Evolutionary conservation across 2,113 vertebrate species (phyloP).

Genomic region (Toxotes chatareus): DNA sequence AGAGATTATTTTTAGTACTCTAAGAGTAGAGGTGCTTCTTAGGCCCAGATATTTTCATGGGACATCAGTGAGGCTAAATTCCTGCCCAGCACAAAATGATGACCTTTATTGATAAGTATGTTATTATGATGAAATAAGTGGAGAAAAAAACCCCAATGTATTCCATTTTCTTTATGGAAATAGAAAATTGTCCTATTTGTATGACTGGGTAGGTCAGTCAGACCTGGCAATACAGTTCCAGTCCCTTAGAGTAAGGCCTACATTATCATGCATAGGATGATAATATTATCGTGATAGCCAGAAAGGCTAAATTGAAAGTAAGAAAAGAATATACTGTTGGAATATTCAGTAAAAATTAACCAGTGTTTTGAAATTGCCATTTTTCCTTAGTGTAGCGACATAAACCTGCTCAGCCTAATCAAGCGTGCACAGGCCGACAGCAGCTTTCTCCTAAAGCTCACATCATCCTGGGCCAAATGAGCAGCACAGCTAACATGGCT

Average conservation of each 20-base stretch:
- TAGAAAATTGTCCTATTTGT: not conserved
- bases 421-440: slow-evolving; percentile 1
- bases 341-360: slow-evolving; percentile 4
- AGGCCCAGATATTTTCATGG: not conserved
- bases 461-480: slow-evolving; percentile 62
- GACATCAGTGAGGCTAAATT: not conserved
- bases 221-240: not conserved
- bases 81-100: not conserved
- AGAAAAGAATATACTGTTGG: not conserved
- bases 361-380: slow-evolving; percentile 9
- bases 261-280: not conserved
- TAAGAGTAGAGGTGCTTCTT: too few species aligned
- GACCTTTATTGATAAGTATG: not conserved
- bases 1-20: not conserved
- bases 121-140: not conserved
- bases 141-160: not conserved
- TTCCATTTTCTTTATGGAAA: not conserved
- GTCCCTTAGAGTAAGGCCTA: not conserved
- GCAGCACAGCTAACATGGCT: slow-evolving; percentile 60
- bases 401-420: slow-evolving; percentile 30
- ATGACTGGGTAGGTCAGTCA: not conserved
- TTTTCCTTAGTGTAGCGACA: not conserved
- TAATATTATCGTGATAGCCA: not conserved
- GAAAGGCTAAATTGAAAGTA: not conserved
- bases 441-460: slow-evolving; percentile 42